Evolutionary conservation across 2,888 invertebrate species (phyloP).

Genomic region (Nomada fucata): DNA sequence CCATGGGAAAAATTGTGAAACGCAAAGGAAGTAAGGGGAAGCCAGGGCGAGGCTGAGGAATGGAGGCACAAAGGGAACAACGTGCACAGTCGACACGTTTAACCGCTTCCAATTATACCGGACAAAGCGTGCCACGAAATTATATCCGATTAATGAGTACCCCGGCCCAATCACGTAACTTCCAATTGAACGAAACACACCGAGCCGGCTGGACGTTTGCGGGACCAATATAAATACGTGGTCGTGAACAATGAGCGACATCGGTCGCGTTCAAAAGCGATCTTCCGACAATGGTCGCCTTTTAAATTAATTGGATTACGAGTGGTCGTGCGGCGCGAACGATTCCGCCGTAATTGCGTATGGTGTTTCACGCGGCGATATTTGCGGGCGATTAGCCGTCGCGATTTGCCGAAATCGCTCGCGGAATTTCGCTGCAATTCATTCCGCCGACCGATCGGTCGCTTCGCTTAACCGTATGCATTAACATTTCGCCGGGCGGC

Average conservation of each 20-base stretch:
- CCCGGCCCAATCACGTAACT: constrained; percentile 20
- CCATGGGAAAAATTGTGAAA: too few relatives aligned
- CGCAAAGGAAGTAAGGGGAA: neutral
- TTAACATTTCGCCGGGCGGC: too few relatives aligned
- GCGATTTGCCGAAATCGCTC: neutral
- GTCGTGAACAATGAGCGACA: neutral
- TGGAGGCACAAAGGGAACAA: neutral
- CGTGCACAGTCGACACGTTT: neutral
- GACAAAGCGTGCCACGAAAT: neutral
- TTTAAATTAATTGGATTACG: constrained; percentile 52
- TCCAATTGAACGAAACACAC: constrained; percentile 41
- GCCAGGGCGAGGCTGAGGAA: neutral
- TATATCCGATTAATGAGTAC: constrained; percentile 21
- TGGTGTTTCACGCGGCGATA: neutral
- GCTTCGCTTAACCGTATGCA: too few relatives aligned
- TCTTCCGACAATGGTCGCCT: constrained; percentile 36
- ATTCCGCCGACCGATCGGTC: neutral
- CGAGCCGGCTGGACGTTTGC: constrained; percentile 15
- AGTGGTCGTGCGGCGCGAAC: neutral
- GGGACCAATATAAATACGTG: constrained; percentile 35
- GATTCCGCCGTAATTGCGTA: constrained; percentile 20
- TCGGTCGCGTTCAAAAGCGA: constrained; percentile 7
- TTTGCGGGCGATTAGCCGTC: neutral
- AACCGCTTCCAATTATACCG: constrained; percentile 14
- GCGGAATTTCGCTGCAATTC: neutral